Evolutionary conservation across 30 jellyfish, hydroid and myxozoan species (phyloP), one percentile per base, ranked within the genome.

Genomic region (Chrysaora quinquecirrha): DNA sequence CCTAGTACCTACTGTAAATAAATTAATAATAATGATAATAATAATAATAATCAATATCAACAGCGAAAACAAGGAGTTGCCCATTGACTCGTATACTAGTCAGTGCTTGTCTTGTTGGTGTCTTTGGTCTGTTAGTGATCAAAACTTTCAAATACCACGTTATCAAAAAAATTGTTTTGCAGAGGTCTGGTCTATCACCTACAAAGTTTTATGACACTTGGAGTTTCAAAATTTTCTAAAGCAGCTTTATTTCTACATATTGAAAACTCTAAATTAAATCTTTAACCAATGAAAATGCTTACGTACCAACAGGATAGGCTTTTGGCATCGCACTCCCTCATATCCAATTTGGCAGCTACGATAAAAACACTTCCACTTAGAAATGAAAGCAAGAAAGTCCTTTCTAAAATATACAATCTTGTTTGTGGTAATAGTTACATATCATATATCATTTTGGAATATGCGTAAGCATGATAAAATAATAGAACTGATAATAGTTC

Each of bases 301-400:
- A 52, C 68, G 19, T 52, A 82, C 92, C 92, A 69, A 82, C 92
- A 16, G 80, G 85, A 48, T 68, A 82, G 7, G 80, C 60, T 12
- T 27, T 10, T 66, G 73, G 73, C 92, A 82, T 30, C 92, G 60
- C 28, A 27, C 1, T 35, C 92, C 92, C 2, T 34, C 31, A 46
- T 48, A 82, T 2, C 92, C 92, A 30, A 34, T 25, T 3, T 6
- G 28, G 27, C 92, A 82, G 30, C 92, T 82, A 56, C 50, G 54
- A 75, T 18, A 71, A 28, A 28, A 16, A 10, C 2, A 49, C 32
- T 47, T 25, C 34, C 25, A 18, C 3, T n/a, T 2, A 20, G 1
- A 27, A 31, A n/a, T 19, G 64, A 52, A 43, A 43, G 12, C 9
- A 6, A 43, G 58, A 43, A 6, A 16, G 12, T 9, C 58, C 58